Evolutionary conservation across 2,797 vertebrate genomes (phyloP).

Genomic region (Cossypha heuglini): DNA sequence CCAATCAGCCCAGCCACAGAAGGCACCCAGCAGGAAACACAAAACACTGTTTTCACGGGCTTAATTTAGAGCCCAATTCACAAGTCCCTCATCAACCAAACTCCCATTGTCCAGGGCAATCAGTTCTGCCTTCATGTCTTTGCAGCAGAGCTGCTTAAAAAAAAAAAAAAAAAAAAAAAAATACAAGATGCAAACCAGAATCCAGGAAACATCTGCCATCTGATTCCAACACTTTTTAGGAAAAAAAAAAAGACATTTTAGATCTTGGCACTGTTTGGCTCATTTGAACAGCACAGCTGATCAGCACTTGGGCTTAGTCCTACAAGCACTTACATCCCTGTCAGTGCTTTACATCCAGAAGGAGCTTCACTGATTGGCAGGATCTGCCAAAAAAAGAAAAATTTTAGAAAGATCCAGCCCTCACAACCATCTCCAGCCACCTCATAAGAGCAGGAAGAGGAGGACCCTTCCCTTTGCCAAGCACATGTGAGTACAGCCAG

Average conservation of each 20-base stretch:
- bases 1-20: background rate
- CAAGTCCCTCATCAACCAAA: background rate
- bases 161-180: background rate
- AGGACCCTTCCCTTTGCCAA: background rate
- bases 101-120: background rate
- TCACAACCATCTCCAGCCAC: background rate
- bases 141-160: rapidly evolving
- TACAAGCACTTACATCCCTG: background rate
- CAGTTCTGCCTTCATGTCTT: background rate
- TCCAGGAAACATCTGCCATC: slow-evolving; percentile 26
- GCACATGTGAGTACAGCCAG: background rate
- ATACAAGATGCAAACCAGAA: background rate
- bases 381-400: background rate
- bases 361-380: background rate
- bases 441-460: background rate
- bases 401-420: background rate
- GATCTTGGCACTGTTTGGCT: background rate
- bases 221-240: background rate
- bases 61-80: background rate
- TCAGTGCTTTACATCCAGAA: background rate
- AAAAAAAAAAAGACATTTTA: slow-evolving; percentile 15
- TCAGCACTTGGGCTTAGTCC: slow-evolving; percentile 2
- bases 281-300: background rate
- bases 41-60: background rate
- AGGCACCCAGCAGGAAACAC: background rate